Conservation (phyloP, 1,140 invertebrate genomes). For the Acromyrmex heyeri region DNA sequence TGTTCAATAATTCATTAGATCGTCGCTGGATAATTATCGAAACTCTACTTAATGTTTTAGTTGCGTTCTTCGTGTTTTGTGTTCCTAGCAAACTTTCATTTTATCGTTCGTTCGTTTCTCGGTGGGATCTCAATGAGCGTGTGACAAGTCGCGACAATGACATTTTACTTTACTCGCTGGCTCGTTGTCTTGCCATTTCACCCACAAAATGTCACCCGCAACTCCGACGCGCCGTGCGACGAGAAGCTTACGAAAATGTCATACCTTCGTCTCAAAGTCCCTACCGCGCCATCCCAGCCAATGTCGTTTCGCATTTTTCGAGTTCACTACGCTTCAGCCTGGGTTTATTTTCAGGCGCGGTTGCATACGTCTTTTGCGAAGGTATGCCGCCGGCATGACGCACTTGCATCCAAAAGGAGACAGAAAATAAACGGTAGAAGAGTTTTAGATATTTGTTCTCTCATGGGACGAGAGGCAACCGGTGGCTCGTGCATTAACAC, state of each 20-base stretch:
- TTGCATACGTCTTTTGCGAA: conserved; percentile 43
- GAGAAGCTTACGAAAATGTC: conserved; percentile 68
- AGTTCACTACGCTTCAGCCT: conserved; percentile 38
- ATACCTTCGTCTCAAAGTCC: conserved; percentile 47
- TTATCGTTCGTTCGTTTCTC: not conserved
- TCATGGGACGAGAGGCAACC: not conserved
- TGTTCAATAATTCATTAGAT: conserved; percentile 28
- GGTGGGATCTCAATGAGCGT: conserved; percentile 22
- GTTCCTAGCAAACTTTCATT: conserved; percentile 25
- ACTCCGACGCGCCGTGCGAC: conserved; percentile 11
- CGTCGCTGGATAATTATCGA: conserved; percentile 15
- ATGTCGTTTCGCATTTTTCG: conserved; percentile 57
- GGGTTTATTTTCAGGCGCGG: conserved; percentile 55
- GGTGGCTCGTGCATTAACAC: not conserved
- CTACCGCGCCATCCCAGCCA: conserved; percentile 37
- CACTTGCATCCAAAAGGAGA: conserved; percentile 13
- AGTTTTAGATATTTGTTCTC: conserved; percentile 29
- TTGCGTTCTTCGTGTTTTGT: conserved; percentile 7
- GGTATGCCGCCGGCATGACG: conserved; percentile 34
- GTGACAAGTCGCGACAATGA: conserved; percentile 68
- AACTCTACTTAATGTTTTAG: conserved; percentile 36
- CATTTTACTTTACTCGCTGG: conserved; percentile 67
- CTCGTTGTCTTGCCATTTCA: conserved; percentile 70
- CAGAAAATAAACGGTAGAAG: conserved; percentile 25
- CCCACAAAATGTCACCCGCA: conserved; percentile 69